Base-by-base conservation (phyloP, 1,140 invertebrate species). In the Whitmania pigra region DNA sequence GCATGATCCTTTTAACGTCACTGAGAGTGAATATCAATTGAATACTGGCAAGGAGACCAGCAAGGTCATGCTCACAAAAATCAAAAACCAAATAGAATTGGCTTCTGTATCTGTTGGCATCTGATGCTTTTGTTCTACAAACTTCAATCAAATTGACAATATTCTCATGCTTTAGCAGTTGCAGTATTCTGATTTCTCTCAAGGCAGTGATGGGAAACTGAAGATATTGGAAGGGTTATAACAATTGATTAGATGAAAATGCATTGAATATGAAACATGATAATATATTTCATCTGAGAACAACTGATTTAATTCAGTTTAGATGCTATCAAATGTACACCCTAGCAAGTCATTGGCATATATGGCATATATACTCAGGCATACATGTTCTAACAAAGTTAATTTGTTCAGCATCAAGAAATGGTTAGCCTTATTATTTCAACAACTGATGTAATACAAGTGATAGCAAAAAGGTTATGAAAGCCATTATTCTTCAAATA, bases 71-170 rank as follows among this genome's bases (percentile, higher is more conserved):
- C 81, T 99, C 96, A 83, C 95, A 98, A 79, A 99, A 99, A 76
- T 99, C 95, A 84, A 99, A 99, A 0, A 99, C 91, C 73, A 99
- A 83, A 80, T 94, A 99, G 80, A 99, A 99, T 0, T 93, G 97
- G 7, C 77, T 80, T 78, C 91, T 86, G 80, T 89, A 93, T 74
- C 90, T 88, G 81, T 97, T 97, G 74, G 88, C 87, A 17, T 87
- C 85, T 57, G 87, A 89, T 0, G 92, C 92, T 87, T 91, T 91
- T 4, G 92, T 94, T 70, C 92, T 85, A 78, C 94, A 97, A 71
- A 98, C 96, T 85, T 98, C 95, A 72, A 97, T 92, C 15, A 99
- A 84, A 83, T 93, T 94, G 0, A 98, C 93, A 53, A 99, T 92
- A 85, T 99, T 97, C 78, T 96, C 93, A 83, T 99, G 93, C 81